Evolutionary conservation across 1,140 invertebrate genomes (phyloP).

Genomic region (Dendrolimus punctatus): DNA sequence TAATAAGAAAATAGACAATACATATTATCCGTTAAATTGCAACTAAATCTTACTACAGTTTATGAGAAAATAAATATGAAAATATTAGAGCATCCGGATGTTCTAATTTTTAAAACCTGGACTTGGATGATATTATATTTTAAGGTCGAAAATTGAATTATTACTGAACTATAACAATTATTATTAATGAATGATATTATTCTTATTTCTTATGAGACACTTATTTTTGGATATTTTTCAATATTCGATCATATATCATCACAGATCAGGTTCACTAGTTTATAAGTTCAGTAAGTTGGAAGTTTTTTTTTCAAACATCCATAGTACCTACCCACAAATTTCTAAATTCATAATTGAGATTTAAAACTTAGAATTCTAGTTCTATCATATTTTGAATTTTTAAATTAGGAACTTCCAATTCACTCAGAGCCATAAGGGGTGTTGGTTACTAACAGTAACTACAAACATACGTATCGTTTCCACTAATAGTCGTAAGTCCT

Average conservation of each 20-base stretch:
- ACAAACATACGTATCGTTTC: conserved; percentile 66
- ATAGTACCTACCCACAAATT: not conserved
- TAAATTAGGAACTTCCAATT: conserved; percentile 48
- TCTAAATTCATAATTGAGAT: conserved; percentile 3
- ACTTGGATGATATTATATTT: no score
- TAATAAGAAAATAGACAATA: no score
- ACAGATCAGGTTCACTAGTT: conserved; percentile 52
- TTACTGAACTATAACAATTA: no score
- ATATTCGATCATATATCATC: conserved; percentile 4
- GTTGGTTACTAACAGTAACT: conserved; percentile 60
- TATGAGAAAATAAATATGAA: no score
- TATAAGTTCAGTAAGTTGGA: conserved; percentile 52
- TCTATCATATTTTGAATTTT: conserved; percentile 28
- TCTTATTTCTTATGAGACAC: no score
- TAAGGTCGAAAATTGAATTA: no score
- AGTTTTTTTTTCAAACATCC: conserved; percentile 27
- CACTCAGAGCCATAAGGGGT: conserved; percentile 66
- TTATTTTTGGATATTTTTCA: no score
- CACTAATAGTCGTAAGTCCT: conserved; percentile 34
- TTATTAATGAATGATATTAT: no score
- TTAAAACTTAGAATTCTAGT: conserved; percentile 15
- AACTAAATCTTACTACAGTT: no score
- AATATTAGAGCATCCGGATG: no score
- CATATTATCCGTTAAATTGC: no score
- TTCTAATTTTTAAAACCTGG: no score